These are phyloP conservation scores for Asbolus verrucosus DNA, from an alignment of 1,140 invertebrate species.

Conservation along the genomic window DNA sequence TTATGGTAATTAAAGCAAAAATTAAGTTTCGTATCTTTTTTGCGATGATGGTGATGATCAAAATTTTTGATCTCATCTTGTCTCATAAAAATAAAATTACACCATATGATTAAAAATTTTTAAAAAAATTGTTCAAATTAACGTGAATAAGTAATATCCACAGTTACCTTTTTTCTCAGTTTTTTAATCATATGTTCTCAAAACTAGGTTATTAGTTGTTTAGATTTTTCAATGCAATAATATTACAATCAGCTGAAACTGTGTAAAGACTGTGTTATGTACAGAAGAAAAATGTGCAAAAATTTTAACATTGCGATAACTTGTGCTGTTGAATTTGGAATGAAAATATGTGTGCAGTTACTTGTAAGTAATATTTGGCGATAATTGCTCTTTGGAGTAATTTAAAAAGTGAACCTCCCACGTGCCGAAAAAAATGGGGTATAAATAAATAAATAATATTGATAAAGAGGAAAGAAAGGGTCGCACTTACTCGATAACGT, in stretches of 20 bases:
- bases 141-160: too few species aligned
- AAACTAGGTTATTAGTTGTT: too few species aligned
- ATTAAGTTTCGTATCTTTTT: too few species aligned
- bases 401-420: conserved; percentile 28
- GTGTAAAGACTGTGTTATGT: conserved; percentile 6
- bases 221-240: too few species aligned
- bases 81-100: too few species aligned
- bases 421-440: conserved; percentile 30
- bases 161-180: too few species aligned
- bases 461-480: conserved; percentile 9
- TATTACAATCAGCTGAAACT: too few species aligned
- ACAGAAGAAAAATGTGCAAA: conserved; percentile 9
- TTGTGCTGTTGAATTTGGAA: conserved; percentile 13
- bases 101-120: too few species aligned
- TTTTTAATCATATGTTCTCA: too few species aligned
- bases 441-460: conserved; percentile 34
- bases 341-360: conserved; percentile 17
- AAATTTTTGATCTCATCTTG: too few species aligned
- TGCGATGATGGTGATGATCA: too few species aligned
- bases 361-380: background rate
- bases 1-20: conserved; percentile 13
- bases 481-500: conserved; percentile 78
- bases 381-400: background rate
- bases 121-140: too few species aligned
- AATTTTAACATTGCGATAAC: conserved; percentile 1